Conservation (phyloP, 92 coral and sea anemone species). For the Plumapathes pennacea region DNA sequence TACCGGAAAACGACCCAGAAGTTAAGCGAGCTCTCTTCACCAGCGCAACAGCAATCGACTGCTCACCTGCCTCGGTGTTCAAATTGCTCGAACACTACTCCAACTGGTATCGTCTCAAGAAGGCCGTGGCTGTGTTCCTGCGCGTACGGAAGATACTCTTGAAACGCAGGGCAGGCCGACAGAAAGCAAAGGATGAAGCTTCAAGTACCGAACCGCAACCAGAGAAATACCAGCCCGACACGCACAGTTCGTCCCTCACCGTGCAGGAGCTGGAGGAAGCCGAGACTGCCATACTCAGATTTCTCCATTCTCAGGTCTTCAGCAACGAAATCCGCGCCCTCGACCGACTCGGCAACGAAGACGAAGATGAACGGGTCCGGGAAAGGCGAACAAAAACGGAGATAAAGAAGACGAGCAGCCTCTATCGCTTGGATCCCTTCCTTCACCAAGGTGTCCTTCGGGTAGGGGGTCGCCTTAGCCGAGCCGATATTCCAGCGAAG, state of each 20-base stretch:
- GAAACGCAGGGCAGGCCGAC: slow-evolving; percentile 20
- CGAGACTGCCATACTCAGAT: slow-evolving; percentile 32
- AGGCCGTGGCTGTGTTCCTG: slow-evolving; percentile 46
- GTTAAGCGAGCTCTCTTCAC: slow-evolving; percentile 6
- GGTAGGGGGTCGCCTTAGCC: slow-evolving; percentile 54
- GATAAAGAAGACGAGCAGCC: slow-evolving; percentile 34
- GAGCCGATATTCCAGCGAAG: slow-evolving; percentile 50
- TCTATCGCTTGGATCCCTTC: slow-evolving; percentile 55
- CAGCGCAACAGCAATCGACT: slow-evolving; percentile 6
- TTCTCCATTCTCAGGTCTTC: slow-evolving; percentile 30
- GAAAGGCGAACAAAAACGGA: slow-evolving; percentile 16
- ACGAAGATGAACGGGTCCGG: slow-evolving; percentile 2
- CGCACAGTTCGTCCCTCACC: slow-evolving; percentile 29
- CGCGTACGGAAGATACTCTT: slow-evolving; percentile 24
- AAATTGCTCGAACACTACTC: slow-evolving; percentile 19
- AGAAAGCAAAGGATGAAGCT: slow-evolving; percentile 4
- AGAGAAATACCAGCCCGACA: slow-evolving; percentile 1
- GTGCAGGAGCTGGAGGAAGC: slow-evolving; percentile 38
- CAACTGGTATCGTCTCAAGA: slow-evolving; percentile 37
- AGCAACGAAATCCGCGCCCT: slow-evolving; percentile 25
- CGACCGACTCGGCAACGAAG: neutral
- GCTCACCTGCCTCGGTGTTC: slow-evolving; percentile 7
- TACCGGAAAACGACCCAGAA: slow-evolving; percentile 44
- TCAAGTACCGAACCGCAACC: no score
- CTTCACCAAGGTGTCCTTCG: slow-evolving; percentile 29